Percentiles rank a stretch among this genome's conserved stretches.
These are phyloP conservation scores for Dynastes maya DNA, from an alignment of 2,888 invertebrate species.

Conservation along the genomic window DNA sequence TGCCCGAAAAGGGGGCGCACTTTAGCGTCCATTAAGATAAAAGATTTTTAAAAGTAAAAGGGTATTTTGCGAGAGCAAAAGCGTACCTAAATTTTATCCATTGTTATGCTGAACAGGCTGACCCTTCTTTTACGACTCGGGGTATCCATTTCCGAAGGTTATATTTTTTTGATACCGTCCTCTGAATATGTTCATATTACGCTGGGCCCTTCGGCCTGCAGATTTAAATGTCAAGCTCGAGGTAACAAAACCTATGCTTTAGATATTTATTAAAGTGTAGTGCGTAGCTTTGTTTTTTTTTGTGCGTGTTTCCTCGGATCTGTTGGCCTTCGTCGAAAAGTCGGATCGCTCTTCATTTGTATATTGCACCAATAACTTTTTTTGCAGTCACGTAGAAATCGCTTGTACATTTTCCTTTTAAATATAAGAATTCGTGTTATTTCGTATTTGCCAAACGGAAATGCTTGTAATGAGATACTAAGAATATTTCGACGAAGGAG, in stretches of 20 bases:
- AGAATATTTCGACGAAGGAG: too few relatives aligned
- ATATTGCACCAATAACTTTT: constrained; percentile 37
- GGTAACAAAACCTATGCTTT: constrained; percentile 41
- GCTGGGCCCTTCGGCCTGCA: constrained; percentile 59
- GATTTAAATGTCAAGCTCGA: constrained; percentile 54
- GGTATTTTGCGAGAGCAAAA: constrained; percentile 50
- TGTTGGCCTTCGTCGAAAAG: constrained; percentile 25
- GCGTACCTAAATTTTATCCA: constrained; percentile 52
- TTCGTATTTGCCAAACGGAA: not conserved
- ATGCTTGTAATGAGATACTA: too few relatives aligned
- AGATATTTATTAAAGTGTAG: constrained; percentile 47
- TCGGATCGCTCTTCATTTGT: constrained; percentile 34
- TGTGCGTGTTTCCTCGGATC: constrained; percentile 8
- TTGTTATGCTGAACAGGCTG: constrained; percentile 65
- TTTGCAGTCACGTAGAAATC: constrained; percentile 33
- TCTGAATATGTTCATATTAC: constrained; percentile 67
- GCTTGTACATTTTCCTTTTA: constrained; percentile 1
- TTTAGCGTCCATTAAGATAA: constrained; percentile 45
- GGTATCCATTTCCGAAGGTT: constrained; percentile 68
- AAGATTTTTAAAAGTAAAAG: constrained; percentile 49
- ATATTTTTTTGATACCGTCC: constrained; percentile 64
- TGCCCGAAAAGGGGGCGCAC: constrained; percentile 20
- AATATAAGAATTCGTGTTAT: not conserved
- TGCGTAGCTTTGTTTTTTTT: constrained; percentile 33
- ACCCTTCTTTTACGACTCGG: constrained; percentile 66